Base-by-base conservation (phyloP, 2,888 invertebrate genomes). In the Diploptera punctata region DNA sequence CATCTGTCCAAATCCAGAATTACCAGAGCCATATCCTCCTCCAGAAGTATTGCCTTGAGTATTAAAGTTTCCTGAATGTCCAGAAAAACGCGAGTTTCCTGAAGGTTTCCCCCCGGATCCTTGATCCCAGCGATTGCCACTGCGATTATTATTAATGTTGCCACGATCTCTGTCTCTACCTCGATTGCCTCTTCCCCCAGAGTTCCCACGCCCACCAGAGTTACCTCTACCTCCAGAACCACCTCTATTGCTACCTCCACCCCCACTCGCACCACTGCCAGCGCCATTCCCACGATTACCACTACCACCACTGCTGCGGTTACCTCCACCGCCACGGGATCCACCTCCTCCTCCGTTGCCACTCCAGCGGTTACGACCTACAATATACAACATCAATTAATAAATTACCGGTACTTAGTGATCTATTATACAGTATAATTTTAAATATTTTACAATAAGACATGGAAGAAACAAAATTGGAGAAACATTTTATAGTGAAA, bases 311-410 rank as follows among this genome's bases (percentile, higher is more conserved):
- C n/a, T n/a, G n/a, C n/a, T n/a, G n/a, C n/a, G n/a, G n/a, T n/a
- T n/a, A 2, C 49, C 49, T 49, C 49, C 49, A 19, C 49, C 9
- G n/a, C 49, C 49, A 49, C 49, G 18, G 19, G n/a, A n/a, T n/a
- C 61, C 38, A 16, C 60, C 60, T 29, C 29, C 29, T 31, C 29
- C 31, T 16, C 31, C 31, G 19, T 38, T 38, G 18, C 61, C 61
- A 19, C 61, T 19, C 61, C 61, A 61, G 19, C 61, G 38, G 19
- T 19, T 61, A 10, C 61, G 31, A 7, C 61, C 61, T 38, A 31
- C 61, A 33, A 33, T 4, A 38, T 38, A 29, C 9, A 21, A 49
- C 18, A 49, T 38, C 38, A 38, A 38, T 38, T 9, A 5, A 38
- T 9, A 38, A 38, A 38, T 13, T 38, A 5, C 5, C 13, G 13